phyloP scores from a whole-genome alignment of 2,797 vertebrate species.

The Gymnoscopelus microlampas region DNA sequence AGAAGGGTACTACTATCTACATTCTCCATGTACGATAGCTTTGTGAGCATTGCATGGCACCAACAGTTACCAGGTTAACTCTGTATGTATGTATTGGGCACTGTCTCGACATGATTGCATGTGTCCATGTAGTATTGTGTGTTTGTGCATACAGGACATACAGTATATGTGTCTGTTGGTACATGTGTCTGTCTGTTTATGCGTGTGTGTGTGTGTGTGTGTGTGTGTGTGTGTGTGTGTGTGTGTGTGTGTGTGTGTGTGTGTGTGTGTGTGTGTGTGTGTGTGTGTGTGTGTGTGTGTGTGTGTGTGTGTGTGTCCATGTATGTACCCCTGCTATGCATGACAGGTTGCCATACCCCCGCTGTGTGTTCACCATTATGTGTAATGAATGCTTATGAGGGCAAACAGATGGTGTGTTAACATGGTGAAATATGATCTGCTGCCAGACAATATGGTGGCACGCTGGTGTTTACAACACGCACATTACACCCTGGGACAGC shows the following conservation, averaged over 20 bases:
- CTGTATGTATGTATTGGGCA: slow-evolving; percentile 9
- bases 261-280: slow-evolving; percentile 23
- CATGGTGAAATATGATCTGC: slow-evolving; percentile 84
- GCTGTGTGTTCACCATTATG: slow-evolving; percentile 75
- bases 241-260: slow-evolving; percentile 32
- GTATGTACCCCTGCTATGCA: slow-evolving; percentile 32
- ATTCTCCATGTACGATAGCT: no score
- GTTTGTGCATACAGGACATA: not conserved
- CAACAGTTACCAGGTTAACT: not conserved
- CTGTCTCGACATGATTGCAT: slow-evolving; percentile 10
- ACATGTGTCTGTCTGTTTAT: not conserved
- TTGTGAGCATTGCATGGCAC: no score
- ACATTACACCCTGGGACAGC: slow-evolving; percentile 72
- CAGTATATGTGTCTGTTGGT: slow-evolving; percentile 11
- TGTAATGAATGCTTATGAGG: slow-evolving; percentile 81
- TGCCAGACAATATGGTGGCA: slow-evolving; percentile 83
- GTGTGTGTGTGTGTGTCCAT: slow-evolving; percentile 24
- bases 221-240: slow-evolving; percentile 22
- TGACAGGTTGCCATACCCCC: slow-evolving; percentile 59
- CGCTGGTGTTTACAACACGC: slow-evolving; percentile 81
- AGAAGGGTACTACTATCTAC: no score
- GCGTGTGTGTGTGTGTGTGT: slow-evolving; percentile 3
- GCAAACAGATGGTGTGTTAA: slow-evolving; percentile 87
- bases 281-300: slow-evolving; percentile 18
- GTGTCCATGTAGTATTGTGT: not conserved